Base-by-base conservation (phyloP, 2,888 invertebrate species). In the Rotaria macrura region DNA sequence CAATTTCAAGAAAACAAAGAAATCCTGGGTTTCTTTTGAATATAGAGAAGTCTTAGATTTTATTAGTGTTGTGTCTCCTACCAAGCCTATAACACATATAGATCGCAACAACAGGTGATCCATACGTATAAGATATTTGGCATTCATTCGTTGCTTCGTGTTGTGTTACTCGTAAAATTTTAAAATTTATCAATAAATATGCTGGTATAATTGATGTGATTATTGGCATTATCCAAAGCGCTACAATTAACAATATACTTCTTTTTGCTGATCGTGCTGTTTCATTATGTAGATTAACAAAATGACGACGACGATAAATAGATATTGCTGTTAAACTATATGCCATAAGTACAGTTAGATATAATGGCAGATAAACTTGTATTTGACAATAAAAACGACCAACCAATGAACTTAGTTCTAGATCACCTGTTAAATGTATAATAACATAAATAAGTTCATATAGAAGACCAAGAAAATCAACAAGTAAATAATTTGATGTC, bases 341-440 rank as follows among this genome's bases (percentile, higher is more conserved):
- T 7, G 79, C 79, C 79, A 79, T 79, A 12, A 43, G 40, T 14
- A 43, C 79, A 43, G 79, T 79, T 79, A 79, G 43, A 79, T 79
- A 79, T 10, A 79, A n/a, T n/a, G 79, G 43, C 10, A 79, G 40
- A 79, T 79, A 79, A 25, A 79, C 40, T 79, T 79, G 79, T n/a
- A 79, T 23, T 79, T 79, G 79, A 79, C 79, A 79, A 79, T 79
- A 79, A 9, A 79, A 43, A 79, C 40, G 79, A 43, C 79, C 79
- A 43, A n/a, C 40, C 43, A 43, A 43, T 14, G 43, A 43, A 43
- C n/a, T 43, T 12, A 43, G 7, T 79, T 23, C 4, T 43, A 79
- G n/a, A 43, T 79, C 79, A 43, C 79, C 79, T 43, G 79, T 79
- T 79, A 79, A 79, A 79, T 79, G 79, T 23, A 79, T 79, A 43